Evolutionary conservation across 2,797 vertebrate genomes (phyloP), one percentile per base, ranked within the genome.

Genomic region (Calcarius lapponicus): DNA sequence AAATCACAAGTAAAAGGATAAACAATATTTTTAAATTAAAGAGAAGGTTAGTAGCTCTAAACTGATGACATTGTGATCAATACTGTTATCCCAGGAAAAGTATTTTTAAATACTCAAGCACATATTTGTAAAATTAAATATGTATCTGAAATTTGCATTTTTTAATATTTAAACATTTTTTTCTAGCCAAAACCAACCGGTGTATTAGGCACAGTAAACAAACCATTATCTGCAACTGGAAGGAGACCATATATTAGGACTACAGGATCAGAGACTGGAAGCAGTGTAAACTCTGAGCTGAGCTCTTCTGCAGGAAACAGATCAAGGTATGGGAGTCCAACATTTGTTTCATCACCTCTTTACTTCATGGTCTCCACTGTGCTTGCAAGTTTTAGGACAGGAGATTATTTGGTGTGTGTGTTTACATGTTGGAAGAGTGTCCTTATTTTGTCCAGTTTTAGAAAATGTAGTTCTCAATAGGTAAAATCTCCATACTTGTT

Each of bases 161-260:
- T 75, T 66, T 42, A 74, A 85, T 62, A 57, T 64, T 8, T 26
- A 56, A 91, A 56, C n/a, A 2, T 95, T 60, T 94, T 58, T 61
- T 97, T 96, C 71, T 95, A 99, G 99, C 99, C 99, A 65, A 99
- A 99, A 97, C 98, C 98, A 89, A 98, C 99, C 9, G 98, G 98
- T 56, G 99, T 99, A 76, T 96, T 99, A 81, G 99, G 98, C 90
- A 97, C 99, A 48, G 99, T 99, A 94, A 99, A 99, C 97, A 99
- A 99, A 96, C 98, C 99, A 28, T 98, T 99, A 84, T 99, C 99
- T 17, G 98, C 99, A 92, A 98, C 99, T 51, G 99, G 98, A 93
- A 99, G 98, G 86, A 98, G 99, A 96, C 98, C 99, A 3, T 99
- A 99, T 88, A 98, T 98, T 64, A 99, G 99, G 97, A 98, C 98